Base-by-base conservation (phyloP, 1,140 invertebrate genomes). In the Lordiphosa collinella region DNA sequence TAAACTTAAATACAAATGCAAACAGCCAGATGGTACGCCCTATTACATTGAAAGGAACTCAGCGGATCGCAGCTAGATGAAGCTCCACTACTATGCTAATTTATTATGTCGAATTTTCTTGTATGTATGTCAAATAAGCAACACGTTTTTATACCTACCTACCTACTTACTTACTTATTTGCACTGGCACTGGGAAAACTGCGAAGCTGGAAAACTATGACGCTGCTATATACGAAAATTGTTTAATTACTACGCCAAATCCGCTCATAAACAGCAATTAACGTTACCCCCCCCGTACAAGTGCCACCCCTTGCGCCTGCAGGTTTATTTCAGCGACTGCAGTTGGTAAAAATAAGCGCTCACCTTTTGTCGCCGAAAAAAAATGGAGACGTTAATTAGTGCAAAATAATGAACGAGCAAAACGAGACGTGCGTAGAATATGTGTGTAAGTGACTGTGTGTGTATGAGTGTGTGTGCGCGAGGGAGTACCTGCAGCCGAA, bases 211-310 rank as follows among this genome's bases (percentile, higher is more conserved):
- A 3, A 18, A 2, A 18, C 16, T 13, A n/a, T 34, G 13, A 61
- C 29, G 9, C 16, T 38, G 7, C 22, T 44, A 8, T 36, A 41
- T 22, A 54, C 75, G 13, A 50, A 61, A 82, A 60, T 68, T 51
- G 61, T 57, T 71, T 80, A 80, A 80, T 80, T 80, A 82, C 71
- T 71, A 58, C 51, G 52, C 76, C 56, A 75, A 61, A 35, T 61
- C 78, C 76, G 76, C 66, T 82, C 71, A 82, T 80, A 82, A 80
- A 82, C 76, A 80, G 70, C 76, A 80, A 80, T 80, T 80, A 80
- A 76, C 66, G 50, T 49, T 48, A 41, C 48, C 53, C 49, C 49
- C 46, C 52, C 44, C 49, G 18, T 44, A 54, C 48, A 62, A 56
- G 44, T 56, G 60, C 11, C 16, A 43, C 12, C 18, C 10, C 18